These are phyloP conservation scores for Nomia melanderi DNA, from an alignment of 1,140 invertebrate species.

Conservation along the genomic window DNA sequence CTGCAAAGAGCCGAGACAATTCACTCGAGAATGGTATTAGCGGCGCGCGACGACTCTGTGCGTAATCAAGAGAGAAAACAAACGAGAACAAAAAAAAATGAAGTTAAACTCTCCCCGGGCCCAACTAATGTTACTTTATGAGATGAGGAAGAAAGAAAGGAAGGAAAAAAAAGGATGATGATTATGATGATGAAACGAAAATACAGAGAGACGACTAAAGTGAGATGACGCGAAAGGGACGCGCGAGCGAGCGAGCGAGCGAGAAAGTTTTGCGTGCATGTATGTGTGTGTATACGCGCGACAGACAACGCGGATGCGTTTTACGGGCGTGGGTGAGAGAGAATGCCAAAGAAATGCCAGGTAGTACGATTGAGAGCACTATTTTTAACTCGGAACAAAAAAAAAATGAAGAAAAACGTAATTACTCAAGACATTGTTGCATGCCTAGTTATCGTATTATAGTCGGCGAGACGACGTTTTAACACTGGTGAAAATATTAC, in stretches of 20 bases:
- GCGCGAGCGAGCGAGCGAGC: constrained; percentile 11
- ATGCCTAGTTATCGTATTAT: constrained; percentile 78
- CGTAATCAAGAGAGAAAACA: constrained; percentile 47
- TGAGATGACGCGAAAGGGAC: constrained; percentile 42
- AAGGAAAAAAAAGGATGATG: too few relatives aligned
- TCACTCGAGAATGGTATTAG: constrained; percentile 35
- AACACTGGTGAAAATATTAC: constrained; percentile 18
- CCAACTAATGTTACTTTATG: constrained; percentile 78
- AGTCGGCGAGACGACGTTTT: constrained; percentile 45
- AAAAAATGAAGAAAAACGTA: constrained; percentile 61
- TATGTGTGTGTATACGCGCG: not conserved
- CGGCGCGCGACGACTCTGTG: constrained; percentile 72
- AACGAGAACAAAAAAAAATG: constrained; percentile 67
- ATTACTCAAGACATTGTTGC: constrained; percentile 77
- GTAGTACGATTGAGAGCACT: constrained; percentile 69
- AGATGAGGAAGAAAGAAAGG: constrained; percentile 38
- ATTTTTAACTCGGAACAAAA: constrained; percentile 73
- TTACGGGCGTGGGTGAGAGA: constrained; percentile 10
- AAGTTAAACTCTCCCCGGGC: constrained; percentile 77
- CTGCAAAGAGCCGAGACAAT: not conserved
- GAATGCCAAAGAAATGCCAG: constrained; percentile 18
- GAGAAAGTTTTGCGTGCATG: constrained; percentile 11
- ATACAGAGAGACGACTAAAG: constrained; percentile 49
- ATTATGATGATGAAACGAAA: constrained; percentile 50
- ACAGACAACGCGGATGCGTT: constrained; percentile 11